Evolutionary conservation across 2,888 invertebrate species (phyloP).

Genomic region (Vesta saturnalis): DNA sequence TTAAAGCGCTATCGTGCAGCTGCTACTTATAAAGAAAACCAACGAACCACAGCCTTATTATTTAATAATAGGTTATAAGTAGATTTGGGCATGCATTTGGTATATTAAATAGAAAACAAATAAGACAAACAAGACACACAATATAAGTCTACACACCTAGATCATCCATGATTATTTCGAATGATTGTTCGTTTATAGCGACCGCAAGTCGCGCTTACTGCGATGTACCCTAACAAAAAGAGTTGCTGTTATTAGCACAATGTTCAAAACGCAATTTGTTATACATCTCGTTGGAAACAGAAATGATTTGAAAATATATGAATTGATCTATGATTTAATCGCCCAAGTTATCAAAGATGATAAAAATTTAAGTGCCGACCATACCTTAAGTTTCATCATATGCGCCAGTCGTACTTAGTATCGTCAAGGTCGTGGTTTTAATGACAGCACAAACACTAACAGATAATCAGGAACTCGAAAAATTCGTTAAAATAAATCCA

Average conservation of each 20-base stretch:
- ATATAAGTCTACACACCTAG: slow-evolving; percentile 55
- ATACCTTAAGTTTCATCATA: slow-evolving; percentile 46
- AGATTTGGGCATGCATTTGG: slow-evolving; percentile 4
- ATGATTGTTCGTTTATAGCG: slow-evolving; percentile 21
- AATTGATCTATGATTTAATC: background rate
- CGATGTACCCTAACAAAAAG: slow-evolving; percentile 45
- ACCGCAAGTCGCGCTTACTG: slow-evolving; percentile 39
- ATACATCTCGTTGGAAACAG: slow-evolving; percentile 7
- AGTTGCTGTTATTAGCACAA: slow-evolving; percentile 30
- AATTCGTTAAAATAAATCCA: background rate
- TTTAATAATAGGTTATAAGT: too few relatives aligned
- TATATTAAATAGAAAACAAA: slow-evolving; percentile 11
- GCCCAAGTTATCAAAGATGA: slow-evolving; percentile 15
- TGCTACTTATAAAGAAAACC: slow-evolving; percentile 13
- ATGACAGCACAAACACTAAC: slow-evolving; percentile 24
- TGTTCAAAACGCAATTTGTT: slow-evolving; percentile 20
- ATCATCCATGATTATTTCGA: slow-evolving; percentile 55
- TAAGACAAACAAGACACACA: slow-evolving; percentile 27
- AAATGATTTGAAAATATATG: slow-evolving; percentile 10
- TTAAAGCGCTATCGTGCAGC: slow-evolving; percentile 31
- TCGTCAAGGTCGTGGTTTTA: slow-evolving; percentile 44
- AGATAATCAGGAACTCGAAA: slow-evolving; percentile 19
- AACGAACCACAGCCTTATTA: background rate
- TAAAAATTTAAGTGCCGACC: slow-evolving; percentile 35
- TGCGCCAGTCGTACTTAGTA: slow-evolving; percentile 42